A percentile compares a stretch with the other conserved stretches of the same genome.
These are phyloP conservation scores for Salvelinus fontinalis DNA, from an alignment of 2,113 vertebrate genomes.

Conservation along the genomic window DNA sequence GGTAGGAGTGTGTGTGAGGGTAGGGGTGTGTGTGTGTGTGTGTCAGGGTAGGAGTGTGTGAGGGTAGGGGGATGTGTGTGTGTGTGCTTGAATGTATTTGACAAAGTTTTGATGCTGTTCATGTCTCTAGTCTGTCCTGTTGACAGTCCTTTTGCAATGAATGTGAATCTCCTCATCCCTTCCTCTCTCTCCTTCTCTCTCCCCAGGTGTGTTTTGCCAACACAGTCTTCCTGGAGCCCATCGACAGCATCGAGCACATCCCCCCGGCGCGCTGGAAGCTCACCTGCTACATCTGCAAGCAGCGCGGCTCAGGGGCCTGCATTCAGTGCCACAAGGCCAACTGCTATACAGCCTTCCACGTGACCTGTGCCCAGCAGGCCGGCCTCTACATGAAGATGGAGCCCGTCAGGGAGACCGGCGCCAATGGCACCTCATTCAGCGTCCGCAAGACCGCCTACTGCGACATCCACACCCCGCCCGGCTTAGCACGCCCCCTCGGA, in stretches of 20 bases:
- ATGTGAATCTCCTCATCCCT: neutral
- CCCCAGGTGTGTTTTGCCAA: slow-evolving; percentile 94
- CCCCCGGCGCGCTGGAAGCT: slow-evolving; percentile 96
- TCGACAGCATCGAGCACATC: slow-evolving; percentile 98
- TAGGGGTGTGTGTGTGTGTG: no score
- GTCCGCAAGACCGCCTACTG: slow-evolving; percentile 98
- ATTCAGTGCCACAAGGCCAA: slow-evolving; percentile 99
- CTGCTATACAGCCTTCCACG: slow-evolving; percentile 98
- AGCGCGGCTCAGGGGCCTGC: slow-evolving; percentile 94
- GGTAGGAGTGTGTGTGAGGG: no score
- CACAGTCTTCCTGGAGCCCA: slow-evolving; percentile 97
- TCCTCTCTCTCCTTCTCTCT: neutral
- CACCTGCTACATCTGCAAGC: slow-evolving; percentile 99
- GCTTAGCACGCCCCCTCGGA: slow-evolving; percentile 78
- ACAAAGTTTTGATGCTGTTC: neutral
- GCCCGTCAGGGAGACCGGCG: slow-evolving; percentile 92
- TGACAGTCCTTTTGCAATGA: no score
- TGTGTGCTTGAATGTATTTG: neutral
- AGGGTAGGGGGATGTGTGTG: no score
- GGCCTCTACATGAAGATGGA: slow-evolving; percentile 99
- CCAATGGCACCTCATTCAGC: slow-evolving; percentile 95
- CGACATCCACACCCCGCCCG: slow-evolving; percentile 94
- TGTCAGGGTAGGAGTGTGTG: no score
- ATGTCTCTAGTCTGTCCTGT: neutral
- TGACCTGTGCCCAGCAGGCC: slow-evolving; percentile 97